A percentile compares a stretch with the other conserved stretches of the same genome.
Conservation (phyloP, 1,140 invertebrate genomes). For the Scaptomyza graminum region DNA sequence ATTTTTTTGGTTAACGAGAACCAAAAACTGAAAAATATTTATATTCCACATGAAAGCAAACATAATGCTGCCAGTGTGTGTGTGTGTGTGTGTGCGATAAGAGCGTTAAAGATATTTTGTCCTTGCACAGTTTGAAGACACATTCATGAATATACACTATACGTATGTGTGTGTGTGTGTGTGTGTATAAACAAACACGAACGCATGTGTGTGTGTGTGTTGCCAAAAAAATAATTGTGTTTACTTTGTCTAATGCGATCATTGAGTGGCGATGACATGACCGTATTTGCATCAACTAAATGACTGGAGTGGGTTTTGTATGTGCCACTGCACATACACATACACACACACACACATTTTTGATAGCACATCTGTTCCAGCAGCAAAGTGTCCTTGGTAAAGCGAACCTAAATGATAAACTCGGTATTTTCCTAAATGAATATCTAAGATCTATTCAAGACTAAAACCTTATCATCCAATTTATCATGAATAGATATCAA, state of each 20-base stretch:
- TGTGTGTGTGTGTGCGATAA: constrained; percentile 66
- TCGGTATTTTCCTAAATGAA: no score
- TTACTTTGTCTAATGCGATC: constrained; percentile 76
- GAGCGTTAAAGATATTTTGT: constrained; percentile 55
- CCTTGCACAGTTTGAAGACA: constrained; percentile 57
- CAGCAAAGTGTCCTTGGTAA: neutral
- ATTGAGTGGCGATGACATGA: constrained; percentile 50
- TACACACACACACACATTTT: neutral
- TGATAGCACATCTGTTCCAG: neutral
- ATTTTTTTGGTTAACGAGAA: no score
- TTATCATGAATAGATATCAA: no score
- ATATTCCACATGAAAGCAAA: constrained; percentile 61
- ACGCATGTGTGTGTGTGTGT: constrained; percentile 5
- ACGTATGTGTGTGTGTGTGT: neutral
- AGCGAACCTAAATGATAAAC: no score
- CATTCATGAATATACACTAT: constrained; percentile 8
- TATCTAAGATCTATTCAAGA: no score
- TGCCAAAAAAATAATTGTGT: constrained; percentile 74
- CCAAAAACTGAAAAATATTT: constrained; percentile 48
- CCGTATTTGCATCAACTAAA: constrained; percentile 36
- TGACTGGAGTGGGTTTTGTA: constrained; percentile 22
- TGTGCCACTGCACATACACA: neutral
- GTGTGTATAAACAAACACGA: neutral
- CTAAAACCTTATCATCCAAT: no score
- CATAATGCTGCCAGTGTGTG: constrained; percentile 26